These are phyloP conservation scores for Stomorhina lunata DNA, from an alignment of 2,888 invertebrate genomes.

Conservation along the genomic window DNA sequence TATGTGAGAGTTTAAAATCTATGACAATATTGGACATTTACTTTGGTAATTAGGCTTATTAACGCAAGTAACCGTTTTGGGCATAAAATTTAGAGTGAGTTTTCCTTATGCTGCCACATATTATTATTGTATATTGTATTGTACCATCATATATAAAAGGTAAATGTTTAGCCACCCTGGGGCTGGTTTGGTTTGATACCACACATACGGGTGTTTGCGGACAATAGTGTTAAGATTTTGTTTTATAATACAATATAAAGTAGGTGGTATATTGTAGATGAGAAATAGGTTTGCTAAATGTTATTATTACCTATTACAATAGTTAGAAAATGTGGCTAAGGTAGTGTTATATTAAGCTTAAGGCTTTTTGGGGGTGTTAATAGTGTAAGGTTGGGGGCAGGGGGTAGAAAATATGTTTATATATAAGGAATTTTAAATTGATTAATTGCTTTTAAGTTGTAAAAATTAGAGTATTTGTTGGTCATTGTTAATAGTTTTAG, in stretches of 20 bases:
- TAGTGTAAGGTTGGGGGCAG: background rate
- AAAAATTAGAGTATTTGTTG: no score
- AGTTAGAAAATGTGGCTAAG: conserved; percentile 23
- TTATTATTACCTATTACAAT: no score
- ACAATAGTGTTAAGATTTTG: conserved; percentile 59
- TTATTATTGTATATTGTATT: no score
- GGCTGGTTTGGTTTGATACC: no score
- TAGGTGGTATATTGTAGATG: conserved; percentile 20
- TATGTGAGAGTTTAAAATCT: conserved; percentile 17
- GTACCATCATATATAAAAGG: no score
- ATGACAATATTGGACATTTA: conserved; percentile 60
- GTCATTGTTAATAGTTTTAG: no score
- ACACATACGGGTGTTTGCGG: no score
- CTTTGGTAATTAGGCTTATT: conserved; percentile 65
- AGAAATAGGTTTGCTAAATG: conserved; percentile 23
- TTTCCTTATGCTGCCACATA: conserved; percentile 36
- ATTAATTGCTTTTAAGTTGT: no score
- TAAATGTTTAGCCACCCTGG: conserved; percentile 23
- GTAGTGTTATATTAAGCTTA: conserved; percentile 34
- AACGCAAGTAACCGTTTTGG: conserved; percentile 29
- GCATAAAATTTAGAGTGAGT: conserved; percentile 31
- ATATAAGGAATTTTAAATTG: no score
- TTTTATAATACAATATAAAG: conserved; percentile 28
- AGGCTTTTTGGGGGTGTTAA: background rate
- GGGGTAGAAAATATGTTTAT: no score